These are phyloP conservation scores for Trichogramma pretiosum DNA, from an alignment of 1,140 invertebrate genomes.

Conservation along the genomic window DNA sequence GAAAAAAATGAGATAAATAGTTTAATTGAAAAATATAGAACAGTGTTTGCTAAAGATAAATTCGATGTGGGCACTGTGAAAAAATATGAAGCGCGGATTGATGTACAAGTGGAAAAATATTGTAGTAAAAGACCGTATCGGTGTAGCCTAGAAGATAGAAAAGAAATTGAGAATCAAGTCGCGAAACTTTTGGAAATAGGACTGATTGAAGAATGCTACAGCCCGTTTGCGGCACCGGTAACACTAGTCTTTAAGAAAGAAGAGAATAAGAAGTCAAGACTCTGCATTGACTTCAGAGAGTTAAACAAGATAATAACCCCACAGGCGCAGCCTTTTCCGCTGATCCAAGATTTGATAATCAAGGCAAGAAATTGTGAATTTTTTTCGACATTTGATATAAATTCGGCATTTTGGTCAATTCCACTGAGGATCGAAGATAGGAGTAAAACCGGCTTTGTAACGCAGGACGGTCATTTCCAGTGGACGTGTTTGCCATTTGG, in stretches of 20 bases:
- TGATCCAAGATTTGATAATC: too few relatives aligned
- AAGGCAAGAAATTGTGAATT: conserved; percentile 8
- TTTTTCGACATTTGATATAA: not conserved
- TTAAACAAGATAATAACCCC: not conserved
- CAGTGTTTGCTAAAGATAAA: conserved; percentile 17
- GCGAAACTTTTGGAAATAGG: not conserved
- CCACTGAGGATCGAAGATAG: not conserved
- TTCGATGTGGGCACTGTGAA: conserved; percentile 13
- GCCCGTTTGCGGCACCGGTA: not conserved
- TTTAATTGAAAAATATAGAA: conserved; percentile 12
- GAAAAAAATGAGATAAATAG: conserved; percentile 9
- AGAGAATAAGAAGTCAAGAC: conserved; percentile 1
- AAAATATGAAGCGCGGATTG: conserved; percentile 15
- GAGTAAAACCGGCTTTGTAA: not conserved
- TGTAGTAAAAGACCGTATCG: conserved; percentile 1
- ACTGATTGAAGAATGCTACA: conserved; percentile 1
- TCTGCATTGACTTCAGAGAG: conserved; percentile 2
- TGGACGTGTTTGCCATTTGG: too few relatives aligned
- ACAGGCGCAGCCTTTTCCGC: conserved; percentile 10
- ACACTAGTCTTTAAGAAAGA: conserved; percentile 1
- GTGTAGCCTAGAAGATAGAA: conserved; percentile 2
- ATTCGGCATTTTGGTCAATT: conserved; percentile 1
- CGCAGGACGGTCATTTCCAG: too few relatives aligned
- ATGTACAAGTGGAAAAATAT: conserved; percentile 9
- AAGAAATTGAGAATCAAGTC: conserved; percentile 6